Conservation (phyloP, 2,888 invertebrate genomes). For the Synergus umbraculus region DNA sequence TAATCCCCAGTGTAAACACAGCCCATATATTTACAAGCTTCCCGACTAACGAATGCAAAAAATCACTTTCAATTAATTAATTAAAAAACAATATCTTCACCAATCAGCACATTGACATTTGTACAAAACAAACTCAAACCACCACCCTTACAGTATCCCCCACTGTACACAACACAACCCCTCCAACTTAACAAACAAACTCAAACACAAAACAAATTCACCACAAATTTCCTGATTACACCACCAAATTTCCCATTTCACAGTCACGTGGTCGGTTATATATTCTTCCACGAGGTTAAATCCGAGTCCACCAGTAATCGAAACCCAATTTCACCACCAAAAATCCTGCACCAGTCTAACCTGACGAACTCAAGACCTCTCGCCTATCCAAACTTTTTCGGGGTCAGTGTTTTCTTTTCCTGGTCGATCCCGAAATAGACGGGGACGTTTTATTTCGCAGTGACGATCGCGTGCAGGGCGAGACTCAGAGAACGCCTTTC, state of each 20-base stretch:
- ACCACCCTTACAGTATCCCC: not conserved
- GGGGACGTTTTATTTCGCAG: not conserved
- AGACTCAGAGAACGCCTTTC: not conserved
- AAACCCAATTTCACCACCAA: slow-evolving; percentile 23
- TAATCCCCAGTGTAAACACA: not conserved
- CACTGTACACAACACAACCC: not conserved
- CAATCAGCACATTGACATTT: not conserved
- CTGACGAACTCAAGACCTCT: not conserved
- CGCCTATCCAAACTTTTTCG: not conserved
- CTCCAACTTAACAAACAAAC: not conserved
- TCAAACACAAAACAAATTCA: not conserved
- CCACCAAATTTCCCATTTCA: not conserved
- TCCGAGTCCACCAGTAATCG: slow-evolving; percentile 7
- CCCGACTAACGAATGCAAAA: no score
- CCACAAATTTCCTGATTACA: not conserved
- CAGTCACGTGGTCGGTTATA: slow-evolving; percentile 15
- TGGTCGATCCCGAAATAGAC: slow-evolving; percentile 16
- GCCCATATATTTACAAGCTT: no score
- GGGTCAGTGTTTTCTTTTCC: not conserved
- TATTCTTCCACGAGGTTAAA: not conserved
- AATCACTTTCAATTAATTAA: no score
- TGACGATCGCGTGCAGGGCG: slow-evolving; percentile 12
- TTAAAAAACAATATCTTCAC: no score
- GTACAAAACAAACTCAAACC: not conserved
- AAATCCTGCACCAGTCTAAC: not conserved